Evolutionary conservation across 2,797 vertebrate genomes (phyloP), one percentile per base, ranked within the genome.

Genomic region (Fundulus diaphanus): DNA sequence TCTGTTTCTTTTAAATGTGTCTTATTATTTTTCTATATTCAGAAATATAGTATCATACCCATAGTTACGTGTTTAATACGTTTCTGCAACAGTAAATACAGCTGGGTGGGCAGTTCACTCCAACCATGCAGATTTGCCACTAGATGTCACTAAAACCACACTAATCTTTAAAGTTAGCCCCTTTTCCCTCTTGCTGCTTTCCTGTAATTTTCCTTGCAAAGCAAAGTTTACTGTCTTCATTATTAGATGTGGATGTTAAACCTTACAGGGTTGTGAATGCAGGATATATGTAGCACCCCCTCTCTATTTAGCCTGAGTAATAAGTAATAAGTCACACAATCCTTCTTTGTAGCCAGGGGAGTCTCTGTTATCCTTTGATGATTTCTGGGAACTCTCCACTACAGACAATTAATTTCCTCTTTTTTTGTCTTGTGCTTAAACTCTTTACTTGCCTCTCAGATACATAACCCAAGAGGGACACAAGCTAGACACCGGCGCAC

Each of bases 401-500:
- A 1, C 88, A 84, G 81, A 83, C 76, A 20, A 69, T 70, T 65
- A 15, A 71, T 89, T 80, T 82, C 72, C 76, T 22, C 35, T 57
- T 70, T 87, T 77, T 33, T 79, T 22, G 33, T 78, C 83, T 68
- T 48, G 24, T 86, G 74, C 91, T 87, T 86, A 74, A 40, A 33
- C 89, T 84, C 80, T 81, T 77, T 87, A 80, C 80, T 74, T 73
- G 22, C 73, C 59, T 68, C 37, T 33, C 88, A 99, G 98, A 92
- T 99, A 99, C 91, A 99, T 99, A 87, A 99, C 98, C 78, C 98
- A 99, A 90, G 98, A 99, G 91, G 98, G 98, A 16, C 98, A 99
- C 94, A 99, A 99, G 92, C 92, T 99, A 80, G 98, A 99, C 92
- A 99, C 98, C 0, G 98, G 98, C 24, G 98, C 98, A 24, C 98